Base-by-base conservation (phyloP, 2,888 invertebrate species). In the Eristalinus sepulchralis region DNA sequence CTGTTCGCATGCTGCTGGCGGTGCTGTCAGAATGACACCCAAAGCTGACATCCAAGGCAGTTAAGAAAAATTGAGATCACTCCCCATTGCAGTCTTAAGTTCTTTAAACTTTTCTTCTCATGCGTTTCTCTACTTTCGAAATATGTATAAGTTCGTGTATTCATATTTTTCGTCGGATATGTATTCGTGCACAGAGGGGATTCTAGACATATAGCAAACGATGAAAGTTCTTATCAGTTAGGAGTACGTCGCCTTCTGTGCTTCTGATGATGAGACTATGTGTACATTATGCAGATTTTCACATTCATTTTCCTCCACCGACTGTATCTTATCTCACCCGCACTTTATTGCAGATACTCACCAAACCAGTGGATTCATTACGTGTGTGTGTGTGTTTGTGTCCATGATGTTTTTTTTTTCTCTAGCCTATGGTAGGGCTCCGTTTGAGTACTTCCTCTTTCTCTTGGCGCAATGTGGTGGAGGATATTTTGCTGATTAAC, bases 331-430 rank as follows among this genome's bases (percentile, higher is more conserved):
- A 86, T 78, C 83, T 83, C 63, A 70, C 60, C 59, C 60, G 86
- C 86, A 83, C 79, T 86, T 86, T 86, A 86, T 86, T 83, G 86
- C 83, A 86, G 86, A 86, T 71, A 81, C 73, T 79, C 36, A 53
- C 66, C 71, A 66, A 79, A 70, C n/a, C 73, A 66, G 60, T 68
- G 76, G 24, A 66, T 66, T 71, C 82, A 64, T 72, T 83, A 77
- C 77, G 47, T 47, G 39, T 27, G 22, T 9, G 2, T 8, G 39
- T 67, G 31, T 22, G 17, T 55, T 10, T n/a, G 2, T 17, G 57
- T 39, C 34, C 31, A 27, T 11, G 47, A 17, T 27, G 24, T 20
- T 64, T 20, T 59, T 57, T 57, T 47, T 13, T 39, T 60, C 34
- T 36, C n/a, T 34, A 27, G 59, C 13, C 62, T 67, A 31, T 57